phyloP scores from a whole-genome alignment of 2,888 invertebrate genomes.

The Trilocha varians region DNA sequence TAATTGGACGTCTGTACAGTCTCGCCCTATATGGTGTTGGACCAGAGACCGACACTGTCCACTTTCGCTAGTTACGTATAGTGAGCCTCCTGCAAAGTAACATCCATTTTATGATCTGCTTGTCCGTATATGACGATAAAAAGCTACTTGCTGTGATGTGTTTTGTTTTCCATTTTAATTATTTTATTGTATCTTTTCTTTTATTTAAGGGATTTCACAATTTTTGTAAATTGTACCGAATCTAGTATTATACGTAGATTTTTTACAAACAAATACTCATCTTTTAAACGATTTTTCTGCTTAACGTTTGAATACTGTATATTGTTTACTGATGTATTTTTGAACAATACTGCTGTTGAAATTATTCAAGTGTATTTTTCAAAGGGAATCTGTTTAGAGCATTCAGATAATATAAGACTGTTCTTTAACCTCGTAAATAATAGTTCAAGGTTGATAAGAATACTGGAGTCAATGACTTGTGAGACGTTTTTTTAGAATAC shows the following conservation, averaged over 20 bases:
- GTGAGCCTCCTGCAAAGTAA: slow-evolving; percentile 22
- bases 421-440: neutral
- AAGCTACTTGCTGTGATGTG: neutral
- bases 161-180: neutral
- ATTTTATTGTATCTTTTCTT: neutral
- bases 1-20: slow-evolving; percentile 60
- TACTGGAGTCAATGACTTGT: slow-evolving; percentile 23
- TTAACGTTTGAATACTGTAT: too few relatives aligned
- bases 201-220: too few relatives aligned
- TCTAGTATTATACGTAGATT: too few relatives aligned
- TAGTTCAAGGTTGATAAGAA: slow-evolving; percentile 23
- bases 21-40: slow-evolving; percentile 46
- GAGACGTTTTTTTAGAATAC: neutral
- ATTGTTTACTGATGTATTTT: too few relatives aligned
- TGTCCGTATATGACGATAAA: slow-evolving; percentile 6
- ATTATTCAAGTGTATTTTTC: neutral
- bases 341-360: too few relatives aligned
- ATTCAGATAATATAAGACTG: neutral
- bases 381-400: neutral
- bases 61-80: slow-evolving; percentile 50
- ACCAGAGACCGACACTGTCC: slow-evolving; percentile 38
- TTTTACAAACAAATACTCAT: too few relatives aligned
- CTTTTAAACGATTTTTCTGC: too few relatives aligned
- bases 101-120: slow-evolving; percentile 17
- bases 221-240: too few relatives aligned